Evolutionary conservation across 2,797 vertebrate genomes (phyloP).

Genomic region (Esox lucius): DNA sequence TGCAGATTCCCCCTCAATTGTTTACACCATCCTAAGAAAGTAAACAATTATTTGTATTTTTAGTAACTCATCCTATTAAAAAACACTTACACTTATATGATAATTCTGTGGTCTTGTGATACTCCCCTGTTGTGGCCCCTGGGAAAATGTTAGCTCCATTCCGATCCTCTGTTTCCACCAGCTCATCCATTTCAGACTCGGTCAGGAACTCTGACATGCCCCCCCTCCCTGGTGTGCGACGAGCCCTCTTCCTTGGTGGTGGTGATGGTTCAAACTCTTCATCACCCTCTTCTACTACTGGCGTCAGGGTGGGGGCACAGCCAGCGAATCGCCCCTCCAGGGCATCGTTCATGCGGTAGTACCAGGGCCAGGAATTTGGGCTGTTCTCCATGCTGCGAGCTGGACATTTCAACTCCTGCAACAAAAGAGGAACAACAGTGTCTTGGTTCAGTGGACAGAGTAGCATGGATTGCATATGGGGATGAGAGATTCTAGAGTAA

Average conservation of each 20-base stretch:
- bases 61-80: background rate
- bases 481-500: background rate
- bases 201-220: conserved; percentile 70
- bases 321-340: conserved; percentile 66
- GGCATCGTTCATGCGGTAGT: conserved; percentile 74
- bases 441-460: background rate
- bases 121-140: conserved; percentile 49
- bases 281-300: conserved; percentile 66
- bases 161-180: conserved; percentile 65
- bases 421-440: background rate
- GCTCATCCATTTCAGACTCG: conserved; percentile 70
- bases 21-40: background rate
- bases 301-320: conserved; percentile 61
- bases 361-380: conserved; percentile 77
- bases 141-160: conserved; percentile 35
- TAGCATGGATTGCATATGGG: background rate
- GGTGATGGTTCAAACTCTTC: conserved; percentile 65
- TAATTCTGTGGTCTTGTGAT: conserved; percentile 54
- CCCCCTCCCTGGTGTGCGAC: conserved; percentile 46
- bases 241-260: conserved; percentile 57
- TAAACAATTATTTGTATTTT: background rate
- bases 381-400: conserved; percentile 67
- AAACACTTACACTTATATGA: conserved; percentile 64
- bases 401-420: conserved; percentile 76
- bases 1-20: background rate